These are phyloP conservation scores for Periophthalmus modestus DNA, from an alignment of 2,113 vertebrate species.

Conservation along the genomic window DNA sequence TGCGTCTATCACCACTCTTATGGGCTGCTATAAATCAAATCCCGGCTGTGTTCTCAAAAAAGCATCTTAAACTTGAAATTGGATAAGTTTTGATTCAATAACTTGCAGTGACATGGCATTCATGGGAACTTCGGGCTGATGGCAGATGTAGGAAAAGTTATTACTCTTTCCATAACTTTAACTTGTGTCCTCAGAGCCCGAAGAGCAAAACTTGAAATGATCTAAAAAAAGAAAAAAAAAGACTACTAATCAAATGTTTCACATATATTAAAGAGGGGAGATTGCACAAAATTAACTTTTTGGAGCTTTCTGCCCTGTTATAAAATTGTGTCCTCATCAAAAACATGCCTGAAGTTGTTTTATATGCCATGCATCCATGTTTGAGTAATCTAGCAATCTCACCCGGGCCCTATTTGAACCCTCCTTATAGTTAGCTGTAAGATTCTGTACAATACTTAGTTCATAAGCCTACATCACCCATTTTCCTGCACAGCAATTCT, in stretches of 20 bases:
- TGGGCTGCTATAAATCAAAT: constrained; percentile 1
- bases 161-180: not conserved
- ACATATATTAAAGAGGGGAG: not conserved
- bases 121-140: not conserved
- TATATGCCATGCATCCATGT: too few species aligned
- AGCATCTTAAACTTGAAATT: constrained; percentile 10
- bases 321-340: too few species aligned
- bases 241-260: not conserved
- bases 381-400: too few species aligned
- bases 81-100: constrained; percentile 16
- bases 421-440: too few species aligned
- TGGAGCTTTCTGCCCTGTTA: too few species aligned
- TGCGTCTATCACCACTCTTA: not conserved
- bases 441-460: too few species aligned
- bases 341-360: too few species aligned
- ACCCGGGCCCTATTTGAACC: too few species aligned
- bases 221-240: too few species aligned
- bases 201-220: not conserved
- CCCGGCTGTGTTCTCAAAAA: constrained; percentile 7
- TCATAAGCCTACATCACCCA: too few species aligned
- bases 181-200: not conserved
- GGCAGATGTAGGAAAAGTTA: not conserved
- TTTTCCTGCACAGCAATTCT: too few species aligned
- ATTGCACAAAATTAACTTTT: too few species aligned
- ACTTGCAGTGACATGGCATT: not conserved